Percentiles rank a stretch among this genome's conserved stretches.
phyloP scores from a whole-genome alignment of 2,797 vertebrate species.

The Oreonectes daqikongensis region DNA sequence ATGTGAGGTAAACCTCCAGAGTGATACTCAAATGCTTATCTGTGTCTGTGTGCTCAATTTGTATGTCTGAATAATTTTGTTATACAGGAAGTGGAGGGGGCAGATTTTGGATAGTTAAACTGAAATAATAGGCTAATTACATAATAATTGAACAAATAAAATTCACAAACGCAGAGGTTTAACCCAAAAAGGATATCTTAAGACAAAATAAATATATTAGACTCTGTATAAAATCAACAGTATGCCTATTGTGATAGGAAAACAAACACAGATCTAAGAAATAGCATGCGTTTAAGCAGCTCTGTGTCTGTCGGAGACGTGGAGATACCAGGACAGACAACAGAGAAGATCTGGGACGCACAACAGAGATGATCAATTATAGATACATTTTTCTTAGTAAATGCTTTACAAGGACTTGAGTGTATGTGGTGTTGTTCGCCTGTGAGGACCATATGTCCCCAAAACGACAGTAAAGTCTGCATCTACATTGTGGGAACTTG shows the following conservation, averaged over 20 bases:
- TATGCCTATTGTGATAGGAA: neutral
- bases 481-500: too few species aligned
- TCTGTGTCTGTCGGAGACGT: neutral
- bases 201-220: neutral
- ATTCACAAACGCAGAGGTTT: neutral
- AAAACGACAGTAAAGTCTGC: too few species aligned
- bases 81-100: neutral
- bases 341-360: too few species aligned
- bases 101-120: conserved; percentile 14
- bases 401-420: too few species aligned
- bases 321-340: neutral
- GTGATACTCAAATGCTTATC: conserved; percentile 7
- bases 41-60: neutral
- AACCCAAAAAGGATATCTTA: neutral
- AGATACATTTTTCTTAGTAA: conserved; percentile 15
- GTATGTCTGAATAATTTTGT: conserved; percentile 20
- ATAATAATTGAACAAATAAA: neutral
- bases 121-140: neutral
- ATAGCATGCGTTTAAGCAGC: neutral
- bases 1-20: neutral
- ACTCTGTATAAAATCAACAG: neutral
- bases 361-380: conserved; percentile 13
- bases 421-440: too few species aligned
- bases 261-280: neutral
- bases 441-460: too few species aligned